Evolutionary conservation across 2,113 vertebrate genomes (phyloP).

Genomic region (Progne subis): DNA sequence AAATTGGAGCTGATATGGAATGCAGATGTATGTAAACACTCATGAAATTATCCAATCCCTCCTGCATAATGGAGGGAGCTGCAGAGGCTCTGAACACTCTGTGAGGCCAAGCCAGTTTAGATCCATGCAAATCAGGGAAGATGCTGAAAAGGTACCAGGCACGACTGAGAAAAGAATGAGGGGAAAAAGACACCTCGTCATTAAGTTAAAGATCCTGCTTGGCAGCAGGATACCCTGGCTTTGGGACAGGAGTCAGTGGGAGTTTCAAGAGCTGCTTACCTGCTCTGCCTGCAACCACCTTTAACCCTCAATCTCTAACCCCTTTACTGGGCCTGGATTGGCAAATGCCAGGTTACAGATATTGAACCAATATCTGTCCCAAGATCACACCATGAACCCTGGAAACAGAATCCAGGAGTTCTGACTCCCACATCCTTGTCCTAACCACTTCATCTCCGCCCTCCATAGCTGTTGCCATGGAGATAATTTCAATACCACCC

Average conservation of each 20-base stretch:
- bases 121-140: neutral
- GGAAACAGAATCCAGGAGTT: neutral
- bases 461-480: neutral
- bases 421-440: neutral
- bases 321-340: neutral
- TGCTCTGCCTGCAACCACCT: neutral
- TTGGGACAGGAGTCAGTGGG: neutral
- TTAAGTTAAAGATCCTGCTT: neutral
- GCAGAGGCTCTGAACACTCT: neutral
- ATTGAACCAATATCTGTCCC: neutral
- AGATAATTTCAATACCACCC: neutral
- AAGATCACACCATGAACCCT: neutral
- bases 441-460: neutral
- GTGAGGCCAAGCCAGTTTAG: neutral
- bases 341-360: neutral
- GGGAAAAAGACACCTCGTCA: neutral
- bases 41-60: slow-evolving; percentile 54
- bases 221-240: neutral
- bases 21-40: slow-evolving; percentile 69
- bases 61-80: slow-evolving; percentile 46
- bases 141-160: neutral
- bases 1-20: slow-evolving; percentile 49
- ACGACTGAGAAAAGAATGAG: neutral
- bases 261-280: neutral
- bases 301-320: neutral